Conservation (phyloP, 2,888 invertebrate species). For the Ferrisia virgata region DNA sequence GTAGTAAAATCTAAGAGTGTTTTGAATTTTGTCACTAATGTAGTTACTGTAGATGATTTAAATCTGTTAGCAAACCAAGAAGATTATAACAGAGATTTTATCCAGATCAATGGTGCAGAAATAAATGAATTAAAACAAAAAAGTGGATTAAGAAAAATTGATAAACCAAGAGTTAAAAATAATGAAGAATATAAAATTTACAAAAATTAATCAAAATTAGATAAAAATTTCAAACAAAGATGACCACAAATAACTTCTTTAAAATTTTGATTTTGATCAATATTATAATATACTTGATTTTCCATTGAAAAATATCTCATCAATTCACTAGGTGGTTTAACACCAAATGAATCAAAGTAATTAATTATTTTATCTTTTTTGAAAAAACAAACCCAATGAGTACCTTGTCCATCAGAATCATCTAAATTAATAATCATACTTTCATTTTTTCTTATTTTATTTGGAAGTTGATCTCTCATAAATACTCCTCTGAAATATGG, state of each 20-base stretch:
- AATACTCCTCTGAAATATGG: slow-evolving; percentile 33
- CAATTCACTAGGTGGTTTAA: slow-evolving; percentile 34
- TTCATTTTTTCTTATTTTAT: slow-evolving; percentile 40
- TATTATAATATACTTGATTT: too few species aligned
- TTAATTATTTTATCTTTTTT: slow-evolving; percentile 23
- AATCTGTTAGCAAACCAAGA: slow-evolving; percentile 26
- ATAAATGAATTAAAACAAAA: slow-evolving; percentile 36
- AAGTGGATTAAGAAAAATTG: too few species aligned
- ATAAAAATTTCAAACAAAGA: too few species aligned
- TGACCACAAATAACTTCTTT: too few species aligned
- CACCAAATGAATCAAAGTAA: slow-evolving; percentile 40
- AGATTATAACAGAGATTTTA: slow-evolving; percentile 37
- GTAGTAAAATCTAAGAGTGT: slow-evolving; percentile 33
- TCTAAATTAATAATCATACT: slow-evolving; percentile 34
- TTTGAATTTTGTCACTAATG: slow-evolving; percentile 28
- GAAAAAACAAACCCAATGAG: slow-evolving; percentile 39
- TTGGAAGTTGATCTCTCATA: slow-evolving; percentile 39
- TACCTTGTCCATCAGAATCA: slow-evolving; percentile 27
- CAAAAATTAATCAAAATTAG: neutral
- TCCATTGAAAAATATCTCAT: neutral
- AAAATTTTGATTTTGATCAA: too few species aligned
- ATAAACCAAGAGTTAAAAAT: slow-evolving; percentile 37
- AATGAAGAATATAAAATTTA: slow-evolving; percentile 39
- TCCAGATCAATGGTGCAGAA: neutral
- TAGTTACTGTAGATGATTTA: slow-evolving; percentile 33